Percentiles rank a stretch among this genome's conserved stretches.
Conservation (phyloP, 2,797 vertebrate genomes). For the Ctenochaetus hawaiiensis region DNA sequence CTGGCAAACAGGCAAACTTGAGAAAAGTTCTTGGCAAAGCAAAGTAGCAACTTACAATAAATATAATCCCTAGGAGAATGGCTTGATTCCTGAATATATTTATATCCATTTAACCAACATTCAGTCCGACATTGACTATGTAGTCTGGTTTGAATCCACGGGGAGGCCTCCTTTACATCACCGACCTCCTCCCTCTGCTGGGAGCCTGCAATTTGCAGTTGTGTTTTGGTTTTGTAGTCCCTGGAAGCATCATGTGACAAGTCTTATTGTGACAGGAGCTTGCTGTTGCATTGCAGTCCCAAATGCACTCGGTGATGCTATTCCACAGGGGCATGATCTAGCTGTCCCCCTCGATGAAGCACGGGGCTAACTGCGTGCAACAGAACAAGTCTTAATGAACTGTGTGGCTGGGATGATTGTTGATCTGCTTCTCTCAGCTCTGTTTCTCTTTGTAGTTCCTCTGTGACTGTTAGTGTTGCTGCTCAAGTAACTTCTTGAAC, state of each 20-base stretch:
- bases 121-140: not conserved
- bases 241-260: conserved; percentile 67
- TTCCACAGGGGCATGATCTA: conserved; percentile 58
- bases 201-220: conserved; percentile 40
- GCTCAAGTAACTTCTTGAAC: conserved; percentile 22
- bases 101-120: conserved; percentile 9
- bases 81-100: conserved; percentile 15
- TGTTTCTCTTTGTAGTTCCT: conserved; percentile 35
- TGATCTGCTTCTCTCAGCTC: conserved; percentile 48
- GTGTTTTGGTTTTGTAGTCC: conserved; percentile 58
- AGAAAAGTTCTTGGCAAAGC: not conserved
- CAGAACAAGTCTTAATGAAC: conserved; percentile 67
- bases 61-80: not conserved
- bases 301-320: conserved; percentile 55
- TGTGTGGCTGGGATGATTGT: conserved; percentile 40
- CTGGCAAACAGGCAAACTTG: not conserved
- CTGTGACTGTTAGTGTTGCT: conserved; percentile 22
- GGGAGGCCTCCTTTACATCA: conserved; percentile 18
- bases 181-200: conserved; percentile 33
- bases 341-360: conserved; percentile 64
- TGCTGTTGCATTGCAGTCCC: conserved; percentile 63
- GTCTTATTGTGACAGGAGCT: conserved; percentile 67
- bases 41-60: conserved; percentile 5
- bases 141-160: conserved; percentile 18
- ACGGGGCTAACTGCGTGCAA: conserved; percentile 18